phyloP scores from a whole-genome alignment of 1,140 invertebrate genomes.

The Bombus confusus region DNA sequence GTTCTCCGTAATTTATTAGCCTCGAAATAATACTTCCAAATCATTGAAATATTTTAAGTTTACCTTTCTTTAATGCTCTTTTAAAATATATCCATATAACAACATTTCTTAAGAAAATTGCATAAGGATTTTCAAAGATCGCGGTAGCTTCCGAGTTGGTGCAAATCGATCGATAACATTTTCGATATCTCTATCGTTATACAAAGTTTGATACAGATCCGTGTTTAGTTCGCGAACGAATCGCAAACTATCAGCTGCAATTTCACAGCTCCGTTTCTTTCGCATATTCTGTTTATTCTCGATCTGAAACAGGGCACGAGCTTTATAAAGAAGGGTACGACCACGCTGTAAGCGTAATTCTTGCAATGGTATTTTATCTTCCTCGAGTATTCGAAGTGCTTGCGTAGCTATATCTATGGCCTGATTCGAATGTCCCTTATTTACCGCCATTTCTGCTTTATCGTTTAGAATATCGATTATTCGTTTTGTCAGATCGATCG shows the following conservation, averaged over 20 bases:
- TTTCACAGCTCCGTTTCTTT: constrained; percentile 2
- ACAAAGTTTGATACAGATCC: constrained; percentile 28
- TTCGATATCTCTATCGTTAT: constrained; percentile 30
- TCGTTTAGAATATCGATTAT: constrained; percentile 58
- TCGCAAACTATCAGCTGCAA: constrained; percentile 41
- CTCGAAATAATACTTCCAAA: not conserved
- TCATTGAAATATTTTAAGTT: not conserved
- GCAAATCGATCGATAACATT: constrained; percentile 50
- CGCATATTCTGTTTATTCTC: not conserved
- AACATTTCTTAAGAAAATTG: constrained; percentile 65
- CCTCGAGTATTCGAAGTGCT: constrained; percentile 28
- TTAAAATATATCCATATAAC: not conserved
- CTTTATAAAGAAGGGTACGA: constrained; percentile 22
- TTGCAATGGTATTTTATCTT: not conserved
- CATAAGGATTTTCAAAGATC: constrained; percentile 59
- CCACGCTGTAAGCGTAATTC: constrained; percentile 46
- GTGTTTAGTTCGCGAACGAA: constrained; percentile 40
- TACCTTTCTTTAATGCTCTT: not conserved
- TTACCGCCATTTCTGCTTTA: not conserved
- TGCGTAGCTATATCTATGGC: constrained; percentile 17
- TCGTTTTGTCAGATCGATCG: constrained; percentile 33
- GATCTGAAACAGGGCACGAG: constrained; percentile 33
- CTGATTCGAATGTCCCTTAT: not conserved
- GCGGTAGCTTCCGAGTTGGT: constrained; percentile 33
- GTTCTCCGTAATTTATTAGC: not conserved